Percentiles rank a stretch among this genome's conserved stretches.
Evolutionary conservation across 1,140 invertebrate genomes (phyloP).

Genomic region (Atta colombica): DNA sequence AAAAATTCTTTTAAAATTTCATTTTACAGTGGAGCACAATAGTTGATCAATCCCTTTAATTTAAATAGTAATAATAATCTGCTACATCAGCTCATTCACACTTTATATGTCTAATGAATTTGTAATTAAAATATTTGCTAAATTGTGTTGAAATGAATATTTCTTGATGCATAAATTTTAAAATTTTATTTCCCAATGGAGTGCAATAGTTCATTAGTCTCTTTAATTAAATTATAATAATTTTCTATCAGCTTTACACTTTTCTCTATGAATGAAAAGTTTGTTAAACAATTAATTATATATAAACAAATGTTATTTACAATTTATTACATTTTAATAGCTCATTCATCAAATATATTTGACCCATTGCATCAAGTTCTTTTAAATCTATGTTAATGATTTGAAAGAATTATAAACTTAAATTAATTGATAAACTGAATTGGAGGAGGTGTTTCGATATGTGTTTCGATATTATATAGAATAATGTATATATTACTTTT

Average conservation of each 20-base stretch:
- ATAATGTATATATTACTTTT: not conserved
- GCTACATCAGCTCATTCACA: no score
- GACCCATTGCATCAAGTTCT: no score
- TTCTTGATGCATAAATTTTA: not conserved
- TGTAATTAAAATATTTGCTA: not conserved
- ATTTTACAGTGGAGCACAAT: no score
- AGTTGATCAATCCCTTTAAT: no score
- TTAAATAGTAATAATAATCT: no score
- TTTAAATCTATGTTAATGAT: not conserved
- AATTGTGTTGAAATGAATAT: not conserved
- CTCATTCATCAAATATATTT: slow-evolving; percentile 9
- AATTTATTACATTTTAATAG: slow-evolving; percentile 16
- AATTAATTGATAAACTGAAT: slow-evolving; percentile 5
- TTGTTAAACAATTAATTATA: not conserved
- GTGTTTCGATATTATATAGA: no score
- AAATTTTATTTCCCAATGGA: not conserved
- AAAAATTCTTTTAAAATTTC: not conserved
- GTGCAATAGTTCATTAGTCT: not conserved
- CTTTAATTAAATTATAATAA: slow-evolving; percentile 1
- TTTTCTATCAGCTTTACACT: not conserved
- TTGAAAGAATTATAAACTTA: not conserved
- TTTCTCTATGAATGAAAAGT: not conserved
- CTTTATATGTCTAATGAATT: no score
- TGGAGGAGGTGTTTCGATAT: not conserved
- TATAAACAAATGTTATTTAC: not conserved